Evolutionary conservation across 2,113 vertebrate genomes (phyloP).

Genomic region (Rhipidura dahli): DNA sequence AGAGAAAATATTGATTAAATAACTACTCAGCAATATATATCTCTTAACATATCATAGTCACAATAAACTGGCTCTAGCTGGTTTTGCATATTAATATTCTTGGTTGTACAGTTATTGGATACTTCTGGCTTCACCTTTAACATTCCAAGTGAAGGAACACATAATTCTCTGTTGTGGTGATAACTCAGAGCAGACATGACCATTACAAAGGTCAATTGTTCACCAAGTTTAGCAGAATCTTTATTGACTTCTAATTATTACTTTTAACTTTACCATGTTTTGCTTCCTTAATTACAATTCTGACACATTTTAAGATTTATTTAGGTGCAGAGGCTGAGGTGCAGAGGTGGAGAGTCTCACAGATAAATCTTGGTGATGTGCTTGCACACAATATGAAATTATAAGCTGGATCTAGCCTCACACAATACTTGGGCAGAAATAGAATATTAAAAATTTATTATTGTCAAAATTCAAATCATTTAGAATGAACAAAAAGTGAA

Average conservation of each 20-base stretch:
- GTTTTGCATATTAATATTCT: neutral
- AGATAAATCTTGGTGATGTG: neutral
- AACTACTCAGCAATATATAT: neutral
- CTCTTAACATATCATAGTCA: neutral
- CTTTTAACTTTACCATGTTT: neutral
- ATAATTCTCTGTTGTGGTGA: neutral
- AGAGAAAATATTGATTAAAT: neutral
- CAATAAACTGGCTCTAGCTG: neutral
- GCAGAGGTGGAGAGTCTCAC: neutral
- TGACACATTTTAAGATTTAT: neutral
- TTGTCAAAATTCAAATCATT: neutral
- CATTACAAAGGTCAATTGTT: neutral
- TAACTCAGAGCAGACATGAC: neutral
- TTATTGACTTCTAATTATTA: neutral
- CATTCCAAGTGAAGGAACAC: neutral
- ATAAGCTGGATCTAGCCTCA: neutral
- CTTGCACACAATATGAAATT: neutral
- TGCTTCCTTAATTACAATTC: neutral
- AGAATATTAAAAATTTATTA: neutral
- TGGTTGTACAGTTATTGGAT: neutral
- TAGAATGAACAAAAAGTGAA: neutral
- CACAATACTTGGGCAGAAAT: neutral
- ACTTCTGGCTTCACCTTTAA: neutral
- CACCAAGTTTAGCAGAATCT: neutral
- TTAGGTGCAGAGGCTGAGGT: neutral